A percentile compares a stretch with the other conserved stretches of the same genome.
phyloP scores from a whole-genome alignment of 2,113 vertebrate genomes.

The Delphinus delphis region DNA sequence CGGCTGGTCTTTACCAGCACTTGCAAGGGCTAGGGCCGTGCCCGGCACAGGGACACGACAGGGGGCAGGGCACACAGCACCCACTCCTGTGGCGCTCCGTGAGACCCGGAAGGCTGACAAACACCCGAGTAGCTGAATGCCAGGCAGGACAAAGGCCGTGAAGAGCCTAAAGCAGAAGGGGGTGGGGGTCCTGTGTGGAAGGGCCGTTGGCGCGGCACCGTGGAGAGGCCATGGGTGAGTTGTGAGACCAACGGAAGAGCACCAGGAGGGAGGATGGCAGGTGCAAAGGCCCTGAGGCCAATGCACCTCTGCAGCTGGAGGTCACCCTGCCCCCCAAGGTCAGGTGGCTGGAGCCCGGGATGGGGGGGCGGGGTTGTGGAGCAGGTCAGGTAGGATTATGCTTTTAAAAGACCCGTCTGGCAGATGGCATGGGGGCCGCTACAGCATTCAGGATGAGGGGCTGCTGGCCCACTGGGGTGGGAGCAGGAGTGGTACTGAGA shows the following conservation, averaged over 20 bases:
- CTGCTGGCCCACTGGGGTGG: background rate
- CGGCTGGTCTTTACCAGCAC: background rate
- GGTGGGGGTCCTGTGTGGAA: background rate
- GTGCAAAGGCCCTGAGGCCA: background rate
- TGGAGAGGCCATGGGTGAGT: background rate
- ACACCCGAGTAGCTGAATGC: background rate
- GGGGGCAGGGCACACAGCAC: background rate
- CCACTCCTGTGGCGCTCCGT: background rate
- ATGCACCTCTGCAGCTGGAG: background rate
- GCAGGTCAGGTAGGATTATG: background rate
- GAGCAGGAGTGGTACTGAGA: background rate
- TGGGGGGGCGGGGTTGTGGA: fast-evolving
- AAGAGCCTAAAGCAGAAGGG: background rate
- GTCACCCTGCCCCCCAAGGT: background rate
- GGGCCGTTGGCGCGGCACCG: background rate
- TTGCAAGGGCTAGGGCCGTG: background rate
- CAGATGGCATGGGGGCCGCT: fast-evolving
- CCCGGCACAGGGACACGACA: background rate
- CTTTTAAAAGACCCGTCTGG: background rate
- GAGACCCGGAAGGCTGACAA: background rate
- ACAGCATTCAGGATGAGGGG: background rate
- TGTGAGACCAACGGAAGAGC: background rate
- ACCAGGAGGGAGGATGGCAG: too few species aligned
- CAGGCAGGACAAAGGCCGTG: background rate
- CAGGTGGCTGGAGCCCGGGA: background rate